These are phyloP conservation scores for Channallabes apus DNA, from an alignment of 2,797 vertebrate species.

Conservation along the genomic window DNA sequence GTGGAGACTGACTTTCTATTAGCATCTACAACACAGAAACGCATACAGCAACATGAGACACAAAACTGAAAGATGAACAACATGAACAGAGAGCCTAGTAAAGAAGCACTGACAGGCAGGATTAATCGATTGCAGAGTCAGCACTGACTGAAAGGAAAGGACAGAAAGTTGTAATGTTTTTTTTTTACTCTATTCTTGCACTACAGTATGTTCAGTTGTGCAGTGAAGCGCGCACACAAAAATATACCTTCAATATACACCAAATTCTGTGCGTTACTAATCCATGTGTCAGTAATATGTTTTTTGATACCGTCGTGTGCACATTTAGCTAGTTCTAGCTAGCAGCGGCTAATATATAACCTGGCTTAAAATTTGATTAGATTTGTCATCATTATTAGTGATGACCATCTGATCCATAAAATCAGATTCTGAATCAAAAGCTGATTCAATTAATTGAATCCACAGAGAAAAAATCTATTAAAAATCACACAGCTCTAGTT, in stretches of 20 bases:
- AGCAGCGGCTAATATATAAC: background rate
- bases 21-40: constrained; percentile 80
- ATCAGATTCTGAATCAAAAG: too few species aligned
- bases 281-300: background rate
- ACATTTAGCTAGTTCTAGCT: background rate
- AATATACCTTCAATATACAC: background rate
- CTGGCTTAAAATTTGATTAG: background rate
- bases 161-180: background rate
- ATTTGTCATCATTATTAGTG: background rate
- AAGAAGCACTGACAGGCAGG: background rate
- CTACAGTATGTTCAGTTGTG: background rate
- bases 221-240: background rate
- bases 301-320: background rate
- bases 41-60: constrained; percentile 67
- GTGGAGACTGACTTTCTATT: constrained; percentile 96
- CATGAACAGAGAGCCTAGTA: background rate
- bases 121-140: background rate
- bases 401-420: too few species aligned
- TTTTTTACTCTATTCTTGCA: background rate
- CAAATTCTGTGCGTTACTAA: background rate
- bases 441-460: too few species aligned
- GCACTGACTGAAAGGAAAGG: background rate
- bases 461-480: too few species aligned
- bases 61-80: background rate
- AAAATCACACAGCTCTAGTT: too few species aligned